Base-by-base conservation (phyloP, 2,888 invertebrate genomes). In the Drosophila peninsularis region DNA sequence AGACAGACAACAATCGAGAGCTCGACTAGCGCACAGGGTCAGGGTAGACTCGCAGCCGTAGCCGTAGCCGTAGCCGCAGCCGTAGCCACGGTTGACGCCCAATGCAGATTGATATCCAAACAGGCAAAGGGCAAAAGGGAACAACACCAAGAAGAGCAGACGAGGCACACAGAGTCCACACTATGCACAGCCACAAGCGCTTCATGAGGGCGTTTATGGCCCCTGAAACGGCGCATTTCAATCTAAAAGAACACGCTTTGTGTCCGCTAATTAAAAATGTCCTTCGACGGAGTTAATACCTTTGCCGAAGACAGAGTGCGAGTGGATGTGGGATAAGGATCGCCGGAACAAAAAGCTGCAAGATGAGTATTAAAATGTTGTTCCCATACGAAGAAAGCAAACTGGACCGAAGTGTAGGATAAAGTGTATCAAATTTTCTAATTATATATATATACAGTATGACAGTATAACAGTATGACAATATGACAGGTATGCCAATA, bases 211-310 rank as follows among this genome's bases (percentile, higher is more conserved):
- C 74, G 71, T 82, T 70, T 71, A 66, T 75, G 68, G 62, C 36
- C 77, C 64, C 63, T 55, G 54, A 45, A 73, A 73, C 54, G 60
- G 67, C 62, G 73, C 77, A 79, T 79, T 82, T 82, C 71, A 86
- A 71, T 83, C 82, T 64, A 72, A 70, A 83, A 57, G 65, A 69
- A 63, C 76, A 65, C 64, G 76, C 84, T 74, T 77, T 78, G 65
- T 68, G 62, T 78, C 56, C 84, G 75, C 84, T 83, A 80, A 83
- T 86, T 87, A 87, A 87, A 82, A 82, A 69, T 87, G 87, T 82
- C 87, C 82, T 83, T 82, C 78, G 66, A 61, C 54, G 42, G 41
- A 56, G 39, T 45, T 50, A 45, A 62, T 68, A 73, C 76, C 64
- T 57, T 39, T 32, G 34, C 10, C 27, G n/a, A 13, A 45, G 53